A percentile compares a stretch with the other conserved stretches of the same genome.
These are phyloP conservation scores for Halcyon senegalensis DNA, from an alignment of 2,113 vertebrate genomes.

Conservation along the genomic window DNA sequence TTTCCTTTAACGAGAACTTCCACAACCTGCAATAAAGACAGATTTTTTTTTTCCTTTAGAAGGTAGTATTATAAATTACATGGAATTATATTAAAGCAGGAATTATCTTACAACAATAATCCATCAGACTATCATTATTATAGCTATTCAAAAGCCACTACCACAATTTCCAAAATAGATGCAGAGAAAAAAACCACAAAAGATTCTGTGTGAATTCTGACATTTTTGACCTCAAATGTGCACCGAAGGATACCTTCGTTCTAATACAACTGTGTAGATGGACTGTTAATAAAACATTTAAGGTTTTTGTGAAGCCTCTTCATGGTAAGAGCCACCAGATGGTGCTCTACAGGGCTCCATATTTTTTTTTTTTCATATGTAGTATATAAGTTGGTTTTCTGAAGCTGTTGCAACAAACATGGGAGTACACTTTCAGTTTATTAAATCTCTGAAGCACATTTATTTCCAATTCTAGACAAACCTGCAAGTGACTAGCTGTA, in stretches of 20 bases:
- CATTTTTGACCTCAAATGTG: background rate
- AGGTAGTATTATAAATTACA: background rate
- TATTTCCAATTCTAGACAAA: background rate
- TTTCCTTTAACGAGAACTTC: slow-evolving; percentile 82
- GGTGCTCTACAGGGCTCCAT: background rate
- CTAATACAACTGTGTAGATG: background rate
- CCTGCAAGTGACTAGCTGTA: background rate
- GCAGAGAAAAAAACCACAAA: background rate
- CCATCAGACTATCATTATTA: background rate
- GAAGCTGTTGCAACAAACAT: background rate
- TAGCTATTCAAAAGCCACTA: background rate
- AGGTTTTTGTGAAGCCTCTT: background rate
- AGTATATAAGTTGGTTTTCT: background rate
- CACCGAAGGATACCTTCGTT: background rate
- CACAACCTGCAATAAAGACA: slow-evolving; percentile 77
- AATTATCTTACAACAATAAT: background rate
- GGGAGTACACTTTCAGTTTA: background rate
- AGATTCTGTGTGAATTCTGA: background rate
- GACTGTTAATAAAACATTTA: background rate
- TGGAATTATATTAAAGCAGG: background rate
- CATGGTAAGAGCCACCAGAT: background rate
- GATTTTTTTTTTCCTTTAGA: background rate
- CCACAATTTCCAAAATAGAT: background rate
- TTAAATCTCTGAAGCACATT: background rate
- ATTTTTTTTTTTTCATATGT: background rate